Base-by-base conservation (phyloP, 2,113 vertebrate genomes). In the Boulengeromyrus knoepffleri region DNA sequence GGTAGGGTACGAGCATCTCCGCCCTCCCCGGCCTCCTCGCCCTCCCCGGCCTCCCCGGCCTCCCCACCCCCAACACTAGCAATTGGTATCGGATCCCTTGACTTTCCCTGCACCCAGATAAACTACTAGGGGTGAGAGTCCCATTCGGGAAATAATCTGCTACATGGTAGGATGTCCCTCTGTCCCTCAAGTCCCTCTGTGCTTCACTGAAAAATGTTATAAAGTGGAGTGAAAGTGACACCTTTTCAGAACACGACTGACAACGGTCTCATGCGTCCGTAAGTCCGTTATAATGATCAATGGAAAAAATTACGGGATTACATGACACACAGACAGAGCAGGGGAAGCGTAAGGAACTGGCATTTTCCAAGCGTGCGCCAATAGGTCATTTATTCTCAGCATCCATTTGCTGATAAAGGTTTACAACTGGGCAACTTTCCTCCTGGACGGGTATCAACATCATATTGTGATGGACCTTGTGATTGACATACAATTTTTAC, bases 241-340 rank as follows among this genome's bases (percentile, higher is more conserved):
- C 95, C 95, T 96, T 95, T 96, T 95, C 95, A 95, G 96, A 96
- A 94, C 97, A 96, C 96, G 96, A 97, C 97, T 97, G 97, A 70
- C 97, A 97, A 97, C 95, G 96, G 96, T 96, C 97, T 97, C 97
- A 95, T 93, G 93, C 96, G 95, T 95, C 96, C 92, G 92, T 96
- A 95, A 94, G 97, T 96, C 96, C 95, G 96, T 97, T 97, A 97
- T 93, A 93, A 97, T 97, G 96, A 97, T 95, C 97, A 96, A 97
- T 92, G 94, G 95, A 95, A 93, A 91, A 92, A 91, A 91, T 92
- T 89, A 91, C 92, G 91, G 89, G 36, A 39, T 27, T 36, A 45
- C 66, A 39, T n/a, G 31, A 85, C 27, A 87, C 2, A 39, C 24
- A 88, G 36, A 31, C 21, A 90, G 93, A 93, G 83, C 27, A 49